These are phyloP conservation scores for Tetrax tetrax DNA, from an alignment of 2,113 vertebrate species.

Conservation along the genomic window DNA sequence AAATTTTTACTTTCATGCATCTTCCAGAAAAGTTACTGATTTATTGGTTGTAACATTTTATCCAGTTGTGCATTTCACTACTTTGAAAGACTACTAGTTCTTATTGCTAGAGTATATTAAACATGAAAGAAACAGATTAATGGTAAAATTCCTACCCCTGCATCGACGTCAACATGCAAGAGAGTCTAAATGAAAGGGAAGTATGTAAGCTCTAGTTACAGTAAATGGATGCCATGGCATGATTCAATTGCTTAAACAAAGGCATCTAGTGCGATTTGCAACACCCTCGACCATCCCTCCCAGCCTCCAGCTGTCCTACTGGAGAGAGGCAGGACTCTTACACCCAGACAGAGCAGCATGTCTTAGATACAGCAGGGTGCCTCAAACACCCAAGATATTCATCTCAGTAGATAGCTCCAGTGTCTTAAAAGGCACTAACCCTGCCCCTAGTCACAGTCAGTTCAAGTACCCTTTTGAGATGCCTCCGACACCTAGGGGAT, in stretches of 20 bases:
- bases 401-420: background rate
- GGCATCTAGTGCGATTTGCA: background rate
- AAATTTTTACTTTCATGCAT: background rate
- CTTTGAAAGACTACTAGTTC: background rate
- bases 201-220: background rate
- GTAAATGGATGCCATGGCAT: background rate
- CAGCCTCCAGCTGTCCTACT: background rate
- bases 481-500: background rate
- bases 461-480: background rate
- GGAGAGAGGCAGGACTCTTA: background rate
- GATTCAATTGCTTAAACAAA: background rate
- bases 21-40: background rate
- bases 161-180: background rate
- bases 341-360: accelerated
- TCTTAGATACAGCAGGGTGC: background rate
- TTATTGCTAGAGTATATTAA: background rate
- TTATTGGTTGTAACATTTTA: background rate
- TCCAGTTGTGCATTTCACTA: accelerated
- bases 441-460: background rate
- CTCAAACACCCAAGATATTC: background rate
- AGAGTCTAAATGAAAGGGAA: background rate
- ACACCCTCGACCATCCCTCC: background rate
- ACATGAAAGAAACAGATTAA: background rate
- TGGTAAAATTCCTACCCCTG: background rate
- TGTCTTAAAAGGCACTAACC: background rate